phyloP scores from a whole-genome alignment of 2,797 vertebrate species.

The Valencia hispanica region DNA sequence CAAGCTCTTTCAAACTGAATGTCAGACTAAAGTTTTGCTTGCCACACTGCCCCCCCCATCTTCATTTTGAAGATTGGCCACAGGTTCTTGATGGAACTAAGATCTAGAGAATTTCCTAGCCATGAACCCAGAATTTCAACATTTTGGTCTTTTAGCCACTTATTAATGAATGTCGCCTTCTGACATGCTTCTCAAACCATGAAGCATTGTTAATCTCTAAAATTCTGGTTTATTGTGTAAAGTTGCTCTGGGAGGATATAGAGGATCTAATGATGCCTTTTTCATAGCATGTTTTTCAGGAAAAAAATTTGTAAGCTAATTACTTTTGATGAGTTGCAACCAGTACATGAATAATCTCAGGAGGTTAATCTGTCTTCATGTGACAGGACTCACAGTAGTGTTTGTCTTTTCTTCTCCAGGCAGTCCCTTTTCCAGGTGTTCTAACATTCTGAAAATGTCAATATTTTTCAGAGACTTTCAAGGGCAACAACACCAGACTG shows the following conservation, averaged over 20 bases:
- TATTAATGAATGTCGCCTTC: background rate
- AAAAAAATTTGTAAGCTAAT: too few species aligned
- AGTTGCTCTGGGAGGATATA: background rate
- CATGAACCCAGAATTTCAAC: background rate
- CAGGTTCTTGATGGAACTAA: background rate
- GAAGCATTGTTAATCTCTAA: background rate
- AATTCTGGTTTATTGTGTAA: background rate
- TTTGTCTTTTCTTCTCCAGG: background rate
- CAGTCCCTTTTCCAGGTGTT: background rate
- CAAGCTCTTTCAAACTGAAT: constrained; percentile 13
- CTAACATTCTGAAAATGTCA: too few species aligned
- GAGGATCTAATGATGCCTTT: too few species aligned
- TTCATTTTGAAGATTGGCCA: background rate
- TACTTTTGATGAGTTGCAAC: too few species aligned
- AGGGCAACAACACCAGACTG: too few species aligned
- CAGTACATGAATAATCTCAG: background rate
- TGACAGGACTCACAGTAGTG: background rate
- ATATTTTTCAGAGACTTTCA: too few species aligned
- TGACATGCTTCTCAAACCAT: background rate
- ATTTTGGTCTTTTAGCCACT: background rate
- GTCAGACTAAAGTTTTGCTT: constrained; percentile 35
- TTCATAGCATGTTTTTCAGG: background rate
- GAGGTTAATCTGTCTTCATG: background rate
- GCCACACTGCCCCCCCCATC: background rate
- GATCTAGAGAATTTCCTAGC: background rate